Evolutionary conservation across 2,888 invertebrate species (phyloP), one percentile per base, ranked within the genome.

Genomic region (Mayetiola destructor): DNA sequence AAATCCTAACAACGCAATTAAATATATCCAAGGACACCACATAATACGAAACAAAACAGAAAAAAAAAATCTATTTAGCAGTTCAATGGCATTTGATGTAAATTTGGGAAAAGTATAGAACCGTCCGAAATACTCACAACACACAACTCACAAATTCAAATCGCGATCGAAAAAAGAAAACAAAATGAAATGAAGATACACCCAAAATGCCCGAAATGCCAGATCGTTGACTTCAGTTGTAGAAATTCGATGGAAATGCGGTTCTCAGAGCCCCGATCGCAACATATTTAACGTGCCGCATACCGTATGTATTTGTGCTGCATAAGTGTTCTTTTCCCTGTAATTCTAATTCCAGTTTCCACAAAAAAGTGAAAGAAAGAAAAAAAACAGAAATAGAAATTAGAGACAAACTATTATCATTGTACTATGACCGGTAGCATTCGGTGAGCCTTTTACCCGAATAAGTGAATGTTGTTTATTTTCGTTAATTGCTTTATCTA

Each of bases 1-100:
- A 27, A 48, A n/a, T 27, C n/a, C 48, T 27, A 48, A 48, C 48
- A 27, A 48, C 48, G 48, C 48, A 48, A 48, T 48, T 48, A 27
- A 5, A 4, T n/a, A 14, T 39, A 6, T 48, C 27, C 48, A 48
- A 48, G 48, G 48, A 48, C 48, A 48, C 1, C 29, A n/a, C n/a
- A n/a, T n/a, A n/a, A n/a, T n/a, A n/a, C n/a, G n/a, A n/a, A n/a
- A n/a, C n/a, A n/a, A n/a, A n/a, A n/a, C n/a, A n/a, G n/a, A n/a
- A n/a, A n/a, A n/a, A n/a, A n/a, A n/a, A 48, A 48, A 27, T 27
- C 16, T 23, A 27, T n/a, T n/a, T 40, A 21, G 21, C 27, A 48
- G 48, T 48, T 48, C 48, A 48, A n/a, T n/a, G 48, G 27, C 48
- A n/a, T 10, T 27, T 18, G 16, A 27, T 48, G 23, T 48, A 16